Percentiles rank a stretch among this genome's conserved stretches.
phyloP scores from a whole-genome alignment of 1,140 invertebrate genomes.

The Psix sp. region DNA sequence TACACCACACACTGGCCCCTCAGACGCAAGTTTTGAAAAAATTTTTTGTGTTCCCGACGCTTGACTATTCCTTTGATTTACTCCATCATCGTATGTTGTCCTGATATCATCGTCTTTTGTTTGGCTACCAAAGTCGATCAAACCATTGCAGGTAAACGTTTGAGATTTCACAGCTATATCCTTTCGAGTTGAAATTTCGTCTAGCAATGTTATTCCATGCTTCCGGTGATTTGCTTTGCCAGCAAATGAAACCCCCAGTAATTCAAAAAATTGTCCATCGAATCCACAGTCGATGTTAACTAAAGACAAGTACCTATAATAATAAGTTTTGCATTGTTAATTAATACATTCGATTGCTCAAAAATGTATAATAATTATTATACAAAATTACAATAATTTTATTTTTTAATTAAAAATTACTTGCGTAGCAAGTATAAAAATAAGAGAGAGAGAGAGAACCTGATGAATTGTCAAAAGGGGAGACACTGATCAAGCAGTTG shows the following conservation, averaged over 20 bases:
- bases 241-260: not conserved
- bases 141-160: conserved; percentile 7
- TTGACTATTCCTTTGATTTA: not conserved
- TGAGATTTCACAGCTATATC: conserved; percentile 9
- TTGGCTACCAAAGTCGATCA: conserved; percentile 13
- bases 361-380: no score
- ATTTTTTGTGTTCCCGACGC: not conserved
- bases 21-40: not conserved
- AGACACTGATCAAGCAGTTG: not conserved
- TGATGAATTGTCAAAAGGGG: no score
- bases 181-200: conserved; percentile 15
- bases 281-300: conserved; percentile 12
- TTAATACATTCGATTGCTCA: no score
- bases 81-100: no score
- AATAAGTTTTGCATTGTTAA: conserved; percentile 9
- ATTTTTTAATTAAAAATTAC: no score
- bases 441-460: no score
- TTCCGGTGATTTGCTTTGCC: conserved; percentile 4
- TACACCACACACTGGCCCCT: not conserved
- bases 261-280: conserved; percentile 6
- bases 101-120: not conserved
- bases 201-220: conserved; percentile 10
- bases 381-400: no score
- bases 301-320: conserved; percentile 4
- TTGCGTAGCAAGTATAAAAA: no score